Conservation (phyloP, 1,140 invertebrate species). For the Wasmannia auropunctata region DNA sequence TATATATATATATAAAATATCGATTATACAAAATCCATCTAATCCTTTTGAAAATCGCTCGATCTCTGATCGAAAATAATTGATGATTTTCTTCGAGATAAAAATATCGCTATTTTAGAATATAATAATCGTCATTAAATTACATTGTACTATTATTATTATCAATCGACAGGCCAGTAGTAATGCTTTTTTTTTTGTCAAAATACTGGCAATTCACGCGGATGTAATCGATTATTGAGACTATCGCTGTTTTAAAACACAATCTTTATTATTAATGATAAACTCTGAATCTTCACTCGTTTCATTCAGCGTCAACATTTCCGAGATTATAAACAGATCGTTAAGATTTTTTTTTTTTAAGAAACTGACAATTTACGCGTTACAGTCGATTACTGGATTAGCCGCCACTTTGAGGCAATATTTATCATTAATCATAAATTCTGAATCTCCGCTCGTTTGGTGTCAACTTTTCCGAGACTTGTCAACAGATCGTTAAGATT, state of each 20-base stretch:
- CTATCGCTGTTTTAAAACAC: neutral
- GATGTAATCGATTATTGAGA: neutral
- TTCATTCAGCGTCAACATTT: neutral
- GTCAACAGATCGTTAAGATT: neutral
- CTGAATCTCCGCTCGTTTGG: neutral
- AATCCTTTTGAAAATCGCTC: neutral
- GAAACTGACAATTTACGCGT: neutral
- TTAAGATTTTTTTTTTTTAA: neutral
- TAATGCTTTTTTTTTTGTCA: neutral
- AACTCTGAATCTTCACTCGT: neutral
- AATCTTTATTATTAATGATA: neutral
- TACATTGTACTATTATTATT: neutral
- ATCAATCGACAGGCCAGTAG: neutral
- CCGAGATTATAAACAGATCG: neutral
- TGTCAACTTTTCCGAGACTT: neutral
- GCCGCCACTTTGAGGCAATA: neutral
- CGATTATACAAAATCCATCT: neutral
- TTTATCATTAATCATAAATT: neutral
- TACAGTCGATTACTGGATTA: conserved; percentile 2
- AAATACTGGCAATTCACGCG: neutral
- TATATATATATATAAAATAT: neutral
- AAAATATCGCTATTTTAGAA: neutral
- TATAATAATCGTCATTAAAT: neutral
- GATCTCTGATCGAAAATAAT: neutral
- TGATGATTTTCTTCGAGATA: neutral